phyloP scores from a whole-genome alignment of 2,888 invertebrate species.

The Toxonevra muliebris region DNA sequence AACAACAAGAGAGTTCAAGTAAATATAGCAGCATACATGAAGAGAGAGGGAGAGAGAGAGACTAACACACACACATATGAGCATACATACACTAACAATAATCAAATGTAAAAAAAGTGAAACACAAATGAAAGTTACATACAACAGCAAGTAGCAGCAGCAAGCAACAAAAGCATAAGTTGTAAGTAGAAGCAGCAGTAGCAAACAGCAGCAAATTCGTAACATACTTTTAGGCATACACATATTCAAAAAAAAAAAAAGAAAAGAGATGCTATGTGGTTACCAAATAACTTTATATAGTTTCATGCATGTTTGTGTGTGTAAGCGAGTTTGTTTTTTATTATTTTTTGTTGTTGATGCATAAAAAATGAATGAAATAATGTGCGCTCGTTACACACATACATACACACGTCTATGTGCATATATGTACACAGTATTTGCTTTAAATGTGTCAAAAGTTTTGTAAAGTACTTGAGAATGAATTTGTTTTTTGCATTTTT shows the following conservation, averaged over 20 bases:
- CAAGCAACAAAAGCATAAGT: too few relatives aligned
- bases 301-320: slow-evolving; percentile 3
- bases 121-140: slow-evolving; percentile 17
- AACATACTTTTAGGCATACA: slow-evolving; percentile 4
- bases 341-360: slow-evolving; percentile 10
- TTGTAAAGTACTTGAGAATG: not conserved
- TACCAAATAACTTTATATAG: not conserved
- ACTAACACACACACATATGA: not conserved
- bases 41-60: not conserved
- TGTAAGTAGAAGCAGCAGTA: too few relatives aligned
- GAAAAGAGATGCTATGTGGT: not conserved
- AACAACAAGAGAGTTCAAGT: slow-evolving; percentile 20
- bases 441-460: slow-evolving; percentile 10
- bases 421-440: not conserved
- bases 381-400: not conserved
- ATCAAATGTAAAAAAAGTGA: not conserved
- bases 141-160: too few relatives aligned
- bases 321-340: not conserved
- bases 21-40: not conserved
- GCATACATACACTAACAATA: slow-evolving; percentile 12
- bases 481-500: not conserved
- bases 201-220: not conserved
- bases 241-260: not conserved
- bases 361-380: slow-evolving; percentile 9
- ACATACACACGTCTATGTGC: not conserved